Base-by-base conservation (phyloP, 1,140 invertebrate genomes). In the Sweltsa coloradensis region DNA sequence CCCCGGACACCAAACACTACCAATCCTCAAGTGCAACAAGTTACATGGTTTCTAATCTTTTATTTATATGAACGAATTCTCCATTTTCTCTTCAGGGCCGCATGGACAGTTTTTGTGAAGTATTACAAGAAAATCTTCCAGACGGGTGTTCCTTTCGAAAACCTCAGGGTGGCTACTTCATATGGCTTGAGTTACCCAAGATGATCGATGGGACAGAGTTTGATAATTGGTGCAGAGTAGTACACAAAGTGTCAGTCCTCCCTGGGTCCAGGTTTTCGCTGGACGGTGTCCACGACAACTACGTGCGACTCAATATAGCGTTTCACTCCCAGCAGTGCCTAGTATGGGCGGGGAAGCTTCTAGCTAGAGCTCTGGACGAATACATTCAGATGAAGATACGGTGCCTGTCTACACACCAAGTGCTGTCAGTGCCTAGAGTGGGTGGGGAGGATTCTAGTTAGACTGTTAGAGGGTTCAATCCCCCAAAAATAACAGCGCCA, bases 131-230 rank as follows among this genome's bases (percentile, higher is more conserved):
- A 22, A 56, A 64, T 53, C 53, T 76, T 26, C 70, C 73, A 14
- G 14, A 44, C 2, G 52, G 57, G 26, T 75, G 73, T 53, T 64
- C 54, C 3, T 67, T 70, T 44, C 31, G 53, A 1, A 56, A 57
- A 44, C 68, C 73, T 7, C 40, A 54, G 45, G 76, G 76, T 3
- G 76, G 76, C 21, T 78, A 75, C 50, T 79, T 78, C 51, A 57
- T 78, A 37, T 79, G 75, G 76, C 57, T 78, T 41, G 55, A 60
- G 49, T 51, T 74, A 41, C 68, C 73, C 1, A 41, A 55, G 64
- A 58, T 49, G 49, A 36, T 61, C 6, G 59, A 72, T 55, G 58
- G 55, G 3, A 41, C 19, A 3, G 40, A 62, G 29, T 64, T 71
- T 22, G 50, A 68, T 41, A 52, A 51, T 16, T 66, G 68, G 60